Conservation (phyloP, 1,140 invertebrate genomes). For the Matsumurasca onukii region DNA sequence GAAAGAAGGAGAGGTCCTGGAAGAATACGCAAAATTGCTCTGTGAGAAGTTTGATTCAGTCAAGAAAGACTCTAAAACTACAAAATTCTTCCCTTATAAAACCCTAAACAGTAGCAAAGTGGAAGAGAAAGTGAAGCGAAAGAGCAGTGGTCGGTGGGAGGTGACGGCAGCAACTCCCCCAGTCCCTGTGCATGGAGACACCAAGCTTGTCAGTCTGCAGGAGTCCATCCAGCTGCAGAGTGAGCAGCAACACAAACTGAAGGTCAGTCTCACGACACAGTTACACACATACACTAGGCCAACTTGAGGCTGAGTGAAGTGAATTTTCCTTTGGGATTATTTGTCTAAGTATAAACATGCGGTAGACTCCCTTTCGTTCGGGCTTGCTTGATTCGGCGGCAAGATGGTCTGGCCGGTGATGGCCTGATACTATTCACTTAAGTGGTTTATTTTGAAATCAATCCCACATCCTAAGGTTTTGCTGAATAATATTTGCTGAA, state of each 20-base stretch:
- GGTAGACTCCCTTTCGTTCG: too few species aligned
- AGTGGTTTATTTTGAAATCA: too few species aligned
- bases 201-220: slow-evolving; percentile 55
- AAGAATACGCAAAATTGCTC: slow-evolving; percentile 56
- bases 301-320: too few species aligned
- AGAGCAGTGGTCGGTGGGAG: slow-evolving; percentile 63
- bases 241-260: slow-evolving; percentile 47
- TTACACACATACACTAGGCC: too few species aligned
- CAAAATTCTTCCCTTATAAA: slow-evolving; percentile 61
- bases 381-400: too few species aligned
- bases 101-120: slow-evolving; percentile 62
- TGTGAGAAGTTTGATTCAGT: slow-evolving; percentile 56
- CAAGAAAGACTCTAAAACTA: slow-evolving; percentile 42
- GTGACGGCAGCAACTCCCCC: slow-evolving; percentile 67
- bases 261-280: too few species aligned
- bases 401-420: too few species aligned
- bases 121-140: slow-evolving; percentile 49
- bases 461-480: too few species aligned
- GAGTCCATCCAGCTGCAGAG: slow-evolving; percentile 60
- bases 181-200: slow-evolving; percentile 53
- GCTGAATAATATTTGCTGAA: too few species aligned
- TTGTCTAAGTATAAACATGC: too few species aligned
- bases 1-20: slow-evolving; percentile 43
- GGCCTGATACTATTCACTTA: too few species aligned
- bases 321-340: too few species aligned